Evolutionary conservation across 2,888 invertebrate genomes (phyloP).

Genomic region (Siphonodentalium dalli): DNA sequence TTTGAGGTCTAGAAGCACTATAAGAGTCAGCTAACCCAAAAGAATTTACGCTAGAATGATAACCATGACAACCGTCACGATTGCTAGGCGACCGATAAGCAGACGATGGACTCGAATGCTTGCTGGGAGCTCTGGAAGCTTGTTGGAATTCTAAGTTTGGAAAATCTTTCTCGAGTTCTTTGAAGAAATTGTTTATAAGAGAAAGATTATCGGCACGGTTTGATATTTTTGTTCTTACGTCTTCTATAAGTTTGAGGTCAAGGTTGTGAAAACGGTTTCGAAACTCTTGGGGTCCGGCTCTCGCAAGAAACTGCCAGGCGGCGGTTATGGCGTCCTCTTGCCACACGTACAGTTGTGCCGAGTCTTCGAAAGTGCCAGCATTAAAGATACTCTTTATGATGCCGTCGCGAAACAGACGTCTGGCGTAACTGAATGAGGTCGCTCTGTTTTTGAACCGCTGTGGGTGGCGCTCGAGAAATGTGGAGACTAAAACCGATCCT

Average conservation of each 20-base stretch:
- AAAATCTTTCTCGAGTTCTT: conserved; percentile 37
- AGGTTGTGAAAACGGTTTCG: too few relatives aligned
- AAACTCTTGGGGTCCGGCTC: conserved; percentile 25
- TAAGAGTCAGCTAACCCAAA: too few relatives aligned
- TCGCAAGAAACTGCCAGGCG: conserved; percentile 25
- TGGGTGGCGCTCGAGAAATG: conserved; percentile 49
- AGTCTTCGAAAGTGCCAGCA: conserved; percentile 52
- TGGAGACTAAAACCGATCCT: conserved; percentile 56
- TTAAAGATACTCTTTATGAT: conserved; percentile 52
- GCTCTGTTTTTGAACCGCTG: conserved; percentile 45
- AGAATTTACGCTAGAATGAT: too few relatives aligned
- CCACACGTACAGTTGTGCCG: conserved; percentile 55
- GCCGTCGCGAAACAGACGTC: conserved; percentile 51
- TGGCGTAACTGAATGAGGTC: conserved; percentile 48
- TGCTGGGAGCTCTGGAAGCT: too few relatives aligned
- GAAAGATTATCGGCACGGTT: conserved; percentile 5
- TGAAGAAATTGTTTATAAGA: conserved; percentile 36
- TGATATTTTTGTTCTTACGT: conserved; percentile 4
- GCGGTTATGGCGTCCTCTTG: conserved; percentile 38
- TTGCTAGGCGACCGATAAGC: too few relatives aligned
- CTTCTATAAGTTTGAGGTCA: conserved; percentile 8
- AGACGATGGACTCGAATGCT: too few relatives aligned
- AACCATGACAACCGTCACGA: too few relatives aligned
- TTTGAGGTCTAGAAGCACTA: too few relatives aligned
- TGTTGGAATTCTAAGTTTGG: too few relatives aligned